phyloP scores from a whole-genome alignment of 2,888 invertebrate genomes.

The Drosophila engyochracea region DNA sequence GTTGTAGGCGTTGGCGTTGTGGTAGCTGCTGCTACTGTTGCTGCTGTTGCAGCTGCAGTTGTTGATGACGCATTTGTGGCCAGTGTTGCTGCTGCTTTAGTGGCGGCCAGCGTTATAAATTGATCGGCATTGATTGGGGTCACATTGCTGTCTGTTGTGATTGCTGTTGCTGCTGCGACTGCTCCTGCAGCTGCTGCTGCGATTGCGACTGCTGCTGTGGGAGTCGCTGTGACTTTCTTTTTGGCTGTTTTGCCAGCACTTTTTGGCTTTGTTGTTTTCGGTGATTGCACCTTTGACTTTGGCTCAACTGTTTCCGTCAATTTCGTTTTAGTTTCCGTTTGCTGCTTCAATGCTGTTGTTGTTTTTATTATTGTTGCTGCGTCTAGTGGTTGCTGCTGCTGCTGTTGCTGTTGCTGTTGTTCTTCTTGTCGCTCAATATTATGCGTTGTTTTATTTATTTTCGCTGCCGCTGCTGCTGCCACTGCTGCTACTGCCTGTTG shows the following conservation, averaged over 20 bases:
- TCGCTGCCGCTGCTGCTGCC: constrained; percentile 63
- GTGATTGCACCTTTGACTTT: constrained; percentile 79
- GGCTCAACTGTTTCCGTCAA: constrained; percentile 68
- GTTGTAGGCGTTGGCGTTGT: constrained; percentile 39
- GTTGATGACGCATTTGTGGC: constrained; percentile 41
- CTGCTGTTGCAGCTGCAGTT: constrained; percentile 36
- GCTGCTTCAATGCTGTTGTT: constrained; percentile 60
- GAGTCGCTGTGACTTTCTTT: constrained; percentile 57
- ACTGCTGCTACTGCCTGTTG: constrained; percentile 64
- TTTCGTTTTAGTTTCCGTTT: constrained; percentile 74
- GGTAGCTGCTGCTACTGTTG: constrained; percentile 36
- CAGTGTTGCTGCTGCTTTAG: constrained; percentile 61
- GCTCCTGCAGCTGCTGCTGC: constrained; percentile 35
- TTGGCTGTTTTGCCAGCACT: constrained; percentile 60
- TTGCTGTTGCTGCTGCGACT: constrained; percentile 32
- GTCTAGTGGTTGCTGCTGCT: constrained; percentile 47
- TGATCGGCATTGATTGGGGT: constrained; percentile 83
- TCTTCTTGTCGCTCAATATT: constrained; percentile 58
- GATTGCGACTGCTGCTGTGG: constrained; percentile 33
- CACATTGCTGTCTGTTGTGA: constrained; percentile 71
- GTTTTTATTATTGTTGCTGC: constrained; percentile 48
- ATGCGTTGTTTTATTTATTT: constrained; percentile 69
- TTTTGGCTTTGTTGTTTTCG: constrained; percentile 69
- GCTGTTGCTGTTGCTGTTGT: constrained; percentile 28
- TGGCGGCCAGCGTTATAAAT: constrained; percentile 80